Evolutionary conservation across 2,113 vertebrate genomes (phyloP), one percentile per base, ranked within the genome.

Genomic region (Tetrax tetrax): DNA sequence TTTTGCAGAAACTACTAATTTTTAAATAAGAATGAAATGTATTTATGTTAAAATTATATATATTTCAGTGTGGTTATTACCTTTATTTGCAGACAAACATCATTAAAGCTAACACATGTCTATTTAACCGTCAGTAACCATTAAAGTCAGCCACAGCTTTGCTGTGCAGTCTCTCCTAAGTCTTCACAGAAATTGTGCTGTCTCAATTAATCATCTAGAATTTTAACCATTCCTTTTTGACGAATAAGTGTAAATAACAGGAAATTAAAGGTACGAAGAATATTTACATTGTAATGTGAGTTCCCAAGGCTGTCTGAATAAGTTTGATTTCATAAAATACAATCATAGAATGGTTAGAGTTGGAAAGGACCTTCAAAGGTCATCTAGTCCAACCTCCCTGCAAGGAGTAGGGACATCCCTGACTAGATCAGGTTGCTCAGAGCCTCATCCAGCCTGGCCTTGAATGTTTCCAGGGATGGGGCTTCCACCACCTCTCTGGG

Each of bases 1-100:
- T 88, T 84, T 89, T 78, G 57, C 74, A 71, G 92, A 96, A 97
- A 60, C 75, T 61, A 89, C 93, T 94, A 89, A 90, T 94, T 92
- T 97, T 95, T 76, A 85, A 96, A 95, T 91, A 88, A 96, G 69
- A 83, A 80, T 18, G 12, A 83, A 93, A 56, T 57, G 21, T 43
- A 59, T 47, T 93, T 97, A 65, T 83, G 45, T 80, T 91, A 80
- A 94, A 83, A 69, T 81, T 80, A 72, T 65, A 63, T 57, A 37
- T 78, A 88, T 92, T 75, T 59, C 41, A 71, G n/a, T 71, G 20
- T 85, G 64, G 13, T 61, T 82, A 93, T 96, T 96, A 84, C 43
- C 68, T 96, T 89, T 92, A 87, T 96, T 83, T 90, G 35, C 83
- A 72, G 56, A 59, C 54, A 94, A 89, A 70, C 33, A 50, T 51